phyloP scores from a whole-genome alignment of 2,888 invertebrate species.

The Dasypolia templi region DNA sequence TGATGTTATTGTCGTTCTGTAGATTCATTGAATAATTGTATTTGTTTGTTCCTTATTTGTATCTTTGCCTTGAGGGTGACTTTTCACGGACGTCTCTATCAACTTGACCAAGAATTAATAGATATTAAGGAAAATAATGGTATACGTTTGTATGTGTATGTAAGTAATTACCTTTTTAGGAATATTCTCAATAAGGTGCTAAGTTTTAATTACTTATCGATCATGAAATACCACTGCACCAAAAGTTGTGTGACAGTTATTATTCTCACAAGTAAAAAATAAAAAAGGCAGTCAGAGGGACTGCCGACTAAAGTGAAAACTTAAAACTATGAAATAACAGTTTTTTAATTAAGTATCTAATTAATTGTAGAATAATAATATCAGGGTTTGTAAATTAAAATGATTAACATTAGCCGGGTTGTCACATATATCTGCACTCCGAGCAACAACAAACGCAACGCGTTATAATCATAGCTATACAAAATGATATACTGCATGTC shows the following conservation, averaged over 20 bases:
- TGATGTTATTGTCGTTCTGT: constrained; percentile 73
- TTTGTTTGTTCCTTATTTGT: constrained; percentile 55
- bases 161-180: too few species aligned
- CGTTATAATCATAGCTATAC: too few species aligned
- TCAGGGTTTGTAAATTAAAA: too few species aligned
- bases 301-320: background rate
- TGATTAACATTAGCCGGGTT: too few species aligned
- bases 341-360: too few species aligned
- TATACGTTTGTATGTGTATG: background rate
- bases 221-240: background rate
- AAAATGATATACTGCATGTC: too few species aligned
- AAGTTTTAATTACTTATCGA: background rate
- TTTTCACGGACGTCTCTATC: constrained; percentile 23
- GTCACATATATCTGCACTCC: background rate
- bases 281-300: background rate
- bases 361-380: too few species aligned
- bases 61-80: constrained; percentile 29
- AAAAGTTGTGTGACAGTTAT: background rate
- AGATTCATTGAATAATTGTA: constrained; percentile 72
- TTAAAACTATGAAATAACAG: too few species aligned
- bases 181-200: background rate
- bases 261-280: background rate
- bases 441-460: too few species aligned
- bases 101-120: background rate
- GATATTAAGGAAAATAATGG: background rate